These are phyloP conservation scores for Halcyon senegalensis DNA, from an alignment of 2,113 vertebrate species.

Conservation along the genomic window DNA sequence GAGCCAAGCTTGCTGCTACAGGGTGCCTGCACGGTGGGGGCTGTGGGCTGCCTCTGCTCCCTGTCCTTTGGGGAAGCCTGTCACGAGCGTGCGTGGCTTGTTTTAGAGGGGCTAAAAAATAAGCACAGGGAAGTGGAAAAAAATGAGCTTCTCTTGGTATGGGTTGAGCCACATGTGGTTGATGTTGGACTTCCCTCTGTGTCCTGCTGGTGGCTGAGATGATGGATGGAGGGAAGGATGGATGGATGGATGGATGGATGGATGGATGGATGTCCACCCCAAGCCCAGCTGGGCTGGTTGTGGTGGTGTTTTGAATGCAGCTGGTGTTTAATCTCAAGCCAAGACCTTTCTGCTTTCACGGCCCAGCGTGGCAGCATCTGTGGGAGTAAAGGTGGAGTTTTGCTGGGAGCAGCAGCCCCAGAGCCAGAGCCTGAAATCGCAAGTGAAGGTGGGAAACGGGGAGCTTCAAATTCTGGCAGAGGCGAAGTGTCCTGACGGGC, in stretches of 20 bases:
- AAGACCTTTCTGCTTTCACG: neutral
- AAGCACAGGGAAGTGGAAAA: neutral
- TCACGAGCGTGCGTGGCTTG: fast-evolving
- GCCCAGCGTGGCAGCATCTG: neutral
- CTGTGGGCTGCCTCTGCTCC: neutral
- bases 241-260: neutral
- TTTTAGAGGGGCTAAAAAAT: neutral
- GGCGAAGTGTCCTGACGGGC: neutral
- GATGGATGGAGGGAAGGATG: neutral
- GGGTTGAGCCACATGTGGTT: fast-evolving
- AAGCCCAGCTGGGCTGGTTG: neutral
- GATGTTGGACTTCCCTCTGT: neutral
- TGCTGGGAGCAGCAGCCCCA: neutral
- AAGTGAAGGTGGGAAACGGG: neutral
- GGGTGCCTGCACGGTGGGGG: fast-evolving
- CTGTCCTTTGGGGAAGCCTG: neutral
- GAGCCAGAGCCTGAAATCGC: neutral
- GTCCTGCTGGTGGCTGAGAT: neutral
- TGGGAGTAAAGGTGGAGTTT: neutral
- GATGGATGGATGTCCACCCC: neutral
- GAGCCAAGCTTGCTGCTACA: neutral
- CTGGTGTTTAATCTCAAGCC: neutral
- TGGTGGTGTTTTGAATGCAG: neutral
- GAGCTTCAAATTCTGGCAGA: neutral
- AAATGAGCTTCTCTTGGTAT: neutral